A percentile compares a stretch with the other conserved stretches of the same genome.
phyloP scores from a whole-genome alignment of 2,113 vertebrate genomes.

The Crocuta crocuta region DNA sequence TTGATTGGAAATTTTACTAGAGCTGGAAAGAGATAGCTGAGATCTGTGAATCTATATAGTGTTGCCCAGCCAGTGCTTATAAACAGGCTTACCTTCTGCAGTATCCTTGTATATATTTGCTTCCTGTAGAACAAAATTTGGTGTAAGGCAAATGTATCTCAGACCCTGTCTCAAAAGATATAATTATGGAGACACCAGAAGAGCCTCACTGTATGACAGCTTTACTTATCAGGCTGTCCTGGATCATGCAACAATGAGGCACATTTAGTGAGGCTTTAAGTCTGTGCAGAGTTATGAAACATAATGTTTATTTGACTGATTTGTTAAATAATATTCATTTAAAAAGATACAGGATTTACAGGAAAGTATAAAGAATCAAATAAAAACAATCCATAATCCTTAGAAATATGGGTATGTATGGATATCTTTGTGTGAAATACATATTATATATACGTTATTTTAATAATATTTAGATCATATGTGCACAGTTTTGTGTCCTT shows the following conservation, averaged over 20 bases:
- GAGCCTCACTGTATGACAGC: neutral
- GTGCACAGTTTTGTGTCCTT: neutral
- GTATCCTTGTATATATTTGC: neutral
- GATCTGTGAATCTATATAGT: neutral
- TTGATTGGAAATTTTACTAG: conserved; percentile 12
- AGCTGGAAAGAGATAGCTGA: neutral
- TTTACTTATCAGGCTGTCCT: neutral
- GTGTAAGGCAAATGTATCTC: neutral
- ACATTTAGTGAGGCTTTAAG: conserved; percentile 26
- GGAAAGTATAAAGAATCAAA: conserved; percentile 15
- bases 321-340: conserved; percentile 26
- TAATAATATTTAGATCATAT: neutral
- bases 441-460: neutral
- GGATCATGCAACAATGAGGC: neutral
- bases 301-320: conserved; percentile 4
- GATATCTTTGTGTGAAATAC: neutral
- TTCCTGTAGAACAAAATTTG: neutral
- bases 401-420: neutral
- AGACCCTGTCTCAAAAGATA: neutral
- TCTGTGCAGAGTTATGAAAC: neutral
- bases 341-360: neutral
- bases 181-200: neutral
- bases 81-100: neutral
- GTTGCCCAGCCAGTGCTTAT: neutral
- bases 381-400: neutral